Evolutionary conservation across 2,888 invertebrate species (phyloP), one percentile per base, ranked within the genome.

Genomic region (Minunthozetes semirufus): DNA sequence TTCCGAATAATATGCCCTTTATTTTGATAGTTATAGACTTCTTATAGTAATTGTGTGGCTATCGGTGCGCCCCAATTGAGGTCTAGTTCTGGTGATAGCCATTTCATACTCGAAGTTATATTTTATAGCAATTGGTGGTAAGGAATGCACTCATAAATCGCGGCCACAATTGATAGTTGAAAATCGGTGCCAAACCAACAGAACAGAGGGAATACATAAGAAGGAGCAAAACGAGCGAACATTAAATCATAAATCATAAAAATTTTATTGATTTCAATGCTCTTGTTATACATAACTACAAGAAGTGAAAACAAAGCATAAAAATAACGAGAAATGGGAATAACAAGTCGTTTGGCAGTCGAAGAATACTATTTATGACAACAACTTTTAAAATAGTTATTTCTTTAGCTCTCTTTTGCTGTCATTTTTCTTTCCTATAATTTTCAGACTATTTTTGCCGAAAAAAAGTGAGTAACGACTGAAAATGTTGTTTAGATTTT

Each of bases 121-220:
- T 27, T 63, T 59, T 63, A 33, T 63, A 68, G 33, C 68, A 68
- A 46, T 68, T 68, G 68, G 68, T 68, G 68, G 68, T 68, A 68
- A 68, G 22, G 68, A 68, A 68, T 68, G 68, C 68, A 11, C 33
- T 42, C 68, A 68, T 68, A 68, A 68, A 68, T 68, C 22, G 68
- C 46, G 38, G 42, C 68, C 38, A 68, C 68, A 68, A 68, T 25
- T 68, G 68, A 29, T 8, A 17, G 19, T 50, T 50, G 17, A 50
- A 33, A 33, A 33, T 33, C 33, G 33, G 33, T 33, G 33, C 33
- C 33, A 33, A 4, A 33, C 33, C 5, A 33, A 33, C 33, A 33
- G 33, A 33, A 33, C 33, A 33, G 33, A 33, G 9, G 9, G 17
- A 50, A 50, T 5, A 19, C 4, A 50, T 5, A 3, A 50, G 19